Evolutionary conservation across 2,888 invertebrate genomes (phyloP), one percentile per base, ranked within the genome.

Genomic region (Slavum lentiscoides): DNA sequence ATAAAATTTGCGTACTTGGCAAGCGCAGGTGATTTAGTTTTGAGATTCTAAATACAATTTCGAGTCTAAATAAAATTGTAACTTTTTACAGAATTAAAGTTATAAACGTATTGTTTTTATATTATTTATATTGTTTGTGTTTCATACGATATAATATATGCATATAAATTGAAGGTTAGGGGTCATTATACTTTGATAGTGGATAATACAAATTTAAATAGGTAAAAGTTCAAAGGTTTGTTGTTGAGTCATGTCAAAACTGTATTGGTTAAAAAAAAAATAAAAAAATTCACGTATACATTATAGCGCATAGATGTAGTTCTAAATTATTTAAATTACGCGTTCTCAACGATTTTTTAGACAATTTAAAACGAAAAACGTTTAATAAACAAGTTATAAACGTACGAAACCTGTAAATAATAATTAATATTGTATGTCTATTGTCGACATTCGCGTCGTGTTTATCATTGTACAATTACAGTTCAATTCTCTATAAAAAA

Each of bases 141-240:
- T 61, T 61, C 3, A 61, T 30, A 23, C 30, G 30, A 23, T 30
- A 61, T 61, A 23, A 21, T 23, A 61, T 61, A 21, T 61, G 7
- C 30, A 30, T 61, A 13, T 59, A 21, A 59, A 23, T 13, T 61
- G 13, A 23, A 61, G 23, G 61, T 61, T 23, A 13, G 23, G 13
- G 23, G 11, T 23, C 61, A 61, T 30, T 61, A 61, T 21, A 59
- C 59, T 21, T 19, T 55, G 55, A 23, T 23, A 61, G 59, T 59
- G 11, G 21, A 61, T 61, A 59, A 61, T 61, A 23, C 13, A 61
- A 11, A 55, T 61, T 61, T 61, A 61, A 30, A 61, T 23, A 61
- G 61, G 23, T 61, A 30, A 61, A 61, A 21, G 61, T 61, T 61
- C 61, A 61, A 61, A 61, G 61, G 61, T 61, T 61, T 43, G 7